phyloP scores from a whole-genome alignment of 2,113 vertebrate genomes.

The Labeo catla region DNA sequence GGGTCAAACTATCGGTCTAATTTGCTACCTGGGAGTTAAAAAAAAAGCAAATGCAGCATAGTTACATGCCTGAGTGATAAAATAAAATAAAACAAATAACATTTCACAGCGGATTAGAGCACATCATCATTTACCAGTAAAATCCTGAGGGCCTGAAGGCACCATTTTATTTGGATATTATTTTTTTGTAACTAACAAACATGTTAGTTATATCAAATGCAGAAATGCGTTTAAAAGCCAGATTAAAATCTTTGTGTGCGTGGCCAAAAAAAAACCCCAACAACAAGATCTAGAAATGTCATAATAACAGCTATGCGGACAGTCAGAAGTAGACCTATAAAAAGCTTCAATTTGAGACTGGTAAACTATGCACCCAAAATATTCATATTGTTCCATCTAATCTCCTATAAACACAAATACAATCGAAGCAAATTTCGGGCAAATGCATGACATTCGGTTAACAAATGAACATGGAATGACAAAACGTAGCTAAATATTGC shows the following conservation, averaged over 20 bases:
- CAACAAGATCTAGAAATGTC: neutral
- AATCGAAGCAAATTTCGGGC: neutral
- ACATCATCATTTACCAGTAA: constrained; percentile 16
- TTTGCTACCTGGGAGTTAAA: neutral
- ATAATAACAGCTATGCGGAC: neutral
- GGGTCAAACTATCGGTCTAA: neutral
- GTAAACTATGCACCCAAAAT: neutral
- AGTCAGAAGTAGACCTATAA: neutral
- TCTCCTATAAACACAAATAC: neutral
- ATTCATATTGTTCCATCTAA: neutral
- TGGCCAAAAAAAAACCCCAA: neutral
- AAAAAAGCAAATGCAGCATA: constrained; percentile 18
- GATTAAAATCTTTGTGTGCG: neutral
- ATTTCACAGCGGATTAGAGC: constrained; percentile 34
- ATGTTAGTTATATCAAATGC: neutral
- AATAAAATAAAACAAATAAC: constrained; percentile 38
- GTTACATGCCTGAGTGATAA: neutral
- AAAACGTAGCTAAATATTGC: neutral
- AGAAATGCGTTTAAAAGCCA: neutral
- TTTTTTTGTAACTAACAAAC: neutral
- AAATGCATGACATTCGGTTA: neutral
- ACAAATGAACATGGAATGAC: neutral
- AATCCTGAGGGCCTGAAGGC: constrained; percentile 9
- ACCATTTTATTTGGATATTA: constrained; percentile 13
- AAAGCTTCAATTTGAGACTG: neutral